A percentile compares a stretch with the other conserved stretches of the same genome.
Conservation (phyloP, 2,888 invertebrate genomes). For the Cremastinae sp. region DNA sequence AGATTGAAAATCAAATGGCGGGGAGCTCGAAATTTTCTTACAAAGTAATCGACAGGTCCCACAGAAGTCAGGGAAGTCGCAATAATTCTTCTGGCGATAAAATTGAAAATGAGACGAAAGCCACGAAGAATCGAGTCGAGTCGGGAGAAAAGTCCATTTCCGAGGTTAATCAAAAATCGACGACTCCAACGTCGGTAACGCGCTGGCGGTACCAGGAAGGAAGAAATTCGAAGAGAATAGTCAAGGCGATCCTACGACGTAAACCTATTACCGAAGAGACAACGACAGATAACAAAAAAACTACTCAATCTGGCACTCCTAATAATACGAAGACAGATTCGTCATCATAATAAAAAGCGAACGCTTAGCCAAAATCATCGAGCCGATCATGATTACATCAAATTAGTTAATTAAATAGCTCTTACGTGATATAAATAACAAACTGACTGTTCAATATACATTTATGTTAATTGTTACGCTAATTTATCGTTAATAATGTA, state of each 20-base stretch:
- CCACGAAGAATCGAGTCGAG: background rate
- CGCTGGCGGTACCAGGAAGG: slow-evolving; percentile 45
- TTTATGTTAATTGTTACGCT: too few relatives aligned
- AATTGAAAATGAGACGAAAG: background rate
- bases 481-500: too few relatives aligned
- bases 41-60: slow-evolving; percentile 36
- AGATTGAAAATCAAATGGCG: slow-evolving; percentile 3
- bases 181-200: slow-evolving; percentile 39
- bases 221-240: slow-evolving; percentile 38
- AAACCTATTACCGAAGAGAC: slow-evolving; percentile 27
- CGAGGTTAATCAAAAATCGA: slow-evolving; percentile 23
- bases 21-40: slow-evolving; percentile 23
- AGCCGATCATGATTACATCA: too few relatives aligned
- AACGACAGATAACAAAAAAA: slow-evolving; percentile 43
- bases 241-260: slow-evolving; percentile 51
- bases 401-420: too few relatives aligned
- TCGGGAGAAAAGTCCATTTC: background rate
- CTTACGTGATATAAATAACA: background rate
- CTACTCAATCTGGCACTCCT: background rate
- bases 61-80: slow-evolving; percentile 20
- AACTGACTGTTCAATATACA: too few relatives aligned
- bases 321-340: too few relatives aligned
- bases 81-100: background rate
- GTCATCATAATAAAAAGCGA: too few relatives aligned
- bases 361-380: too few relatives aligned